Conservation (phyloP, 2,888 invertebrate genomes). For the Eurytoma adleriae region DNA sequence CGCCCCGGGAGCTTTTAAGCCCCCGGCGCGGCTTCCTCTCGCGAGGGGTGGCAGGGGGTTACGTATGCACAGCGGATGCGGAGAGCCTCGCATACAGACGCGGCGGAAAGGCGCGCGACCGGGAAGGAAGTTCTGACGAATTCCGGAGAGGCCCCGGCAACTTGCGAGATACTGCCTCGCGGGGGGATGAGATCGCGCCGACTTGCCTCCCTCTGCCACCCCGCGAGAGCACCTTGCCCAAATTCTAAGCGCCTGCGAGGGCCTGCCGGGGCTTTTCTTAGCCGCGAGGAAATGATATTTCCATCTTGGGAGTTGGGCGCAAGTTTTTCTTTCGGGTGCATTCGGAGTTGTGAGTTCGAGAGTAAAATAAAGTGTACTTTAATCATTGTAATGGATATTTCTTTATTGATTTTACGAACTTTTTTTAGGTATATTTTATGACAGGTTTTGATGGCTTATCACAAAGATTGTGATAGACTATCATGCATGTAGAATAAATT, state of each 20-base stretch:
- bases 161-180: too few relatives aligned
- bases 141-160: too few relatives aligned
- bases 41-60: conserved; percentile 16
- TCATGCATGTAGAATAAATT: too few relatives aligned
- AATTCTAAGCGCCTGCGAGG: neutral
- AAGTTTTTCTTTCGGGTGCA: neutral
- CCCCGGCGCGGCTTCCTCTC: conserved; percentile 13
- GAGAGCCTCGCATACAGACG: neutral
- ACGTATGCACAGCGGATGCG: conserved; percentile 5
- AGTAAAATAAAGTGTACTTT: too few relatives aligned
- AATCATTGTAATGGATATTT: too few relatives aligned
- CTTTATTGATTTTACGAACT: neutral
- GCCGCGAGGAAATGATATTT: too few relatives aligned
- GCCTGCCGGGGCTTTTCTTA: neutral
- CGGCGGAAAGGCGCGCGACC: conserved; percentile 9
- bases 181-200: too few relatives aligned
- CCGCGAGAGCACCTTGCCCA: too few relatives aligned
- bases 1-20: conserved; percentile 52
- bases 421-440: neutral
- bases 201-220: too few relatives aligned
- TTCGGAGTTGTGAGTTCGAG: too few relatives aligned
- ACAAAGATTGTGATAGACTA: neutral
- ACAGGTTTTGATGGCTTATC: neutral
- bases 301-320: neutral
- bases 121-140: too few relatives aligned